Conservation (phyloP, 1,140 invertebrate species). For the Drosophila truncata region DNA sequence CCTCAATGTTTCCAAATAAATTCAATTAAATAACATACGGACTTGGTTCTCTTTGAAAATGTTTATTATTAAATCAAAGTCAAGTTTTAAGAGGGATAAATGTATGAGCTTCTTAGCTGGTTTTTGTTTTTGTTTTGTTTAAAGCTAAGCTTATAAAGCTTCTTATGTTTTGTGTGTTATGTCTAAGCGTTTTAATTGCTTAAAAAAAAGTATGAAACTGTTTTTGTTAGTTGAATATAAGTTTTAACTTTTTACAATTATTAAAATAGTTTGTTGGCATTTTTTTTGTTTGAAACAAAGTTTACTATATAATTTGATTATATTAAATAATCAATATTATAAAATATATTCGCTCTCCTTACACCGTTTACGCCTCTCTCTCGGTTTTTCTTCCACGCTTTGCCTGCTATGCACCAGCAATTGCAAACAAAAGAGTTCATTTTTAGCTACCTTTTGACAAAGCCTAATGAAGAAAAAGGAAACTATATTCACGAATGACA, state of each 20-base stretch:
- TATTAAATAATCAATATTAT: too few relatives aligned
- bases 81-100: background rate
- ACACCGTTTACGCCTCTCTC: too few relatives aligned
- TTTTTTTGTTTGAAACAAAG: too few relatives aligned
- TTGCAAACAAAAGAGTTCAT: background rate
- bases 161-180: too few relatives aligned
- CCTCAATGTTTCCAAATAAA: background rate
- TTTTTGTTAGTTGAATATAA: background rate
- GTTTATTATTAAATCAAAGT: slow-evolving; percentile 4
- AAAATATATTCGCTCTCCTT: too few relatives aligned
- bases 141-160: too few relatives aligned
- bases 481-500: background rate
- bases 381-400: background rate
- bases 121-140: too few relatives aligned
- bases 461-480: background rate
- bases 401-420: background rate
- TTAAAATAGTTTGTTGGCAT: background rate
- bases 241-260: background rate
- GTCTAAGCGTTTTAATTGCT: background rate
- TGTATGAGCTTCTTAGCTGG: too few relatives aligned
- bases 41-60: background rate
- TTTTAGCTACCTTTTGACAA: background rate
- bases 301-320: too few relatives aligned
- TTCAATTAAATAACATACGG: slow-evolving; percentile 7
- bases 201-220: background rate